These are phyloP conservation scores for Rhynchonema sp. DNA, from an alignment of 2,888 invertebrate genomes.

Conservation along the genomic window DNA sequence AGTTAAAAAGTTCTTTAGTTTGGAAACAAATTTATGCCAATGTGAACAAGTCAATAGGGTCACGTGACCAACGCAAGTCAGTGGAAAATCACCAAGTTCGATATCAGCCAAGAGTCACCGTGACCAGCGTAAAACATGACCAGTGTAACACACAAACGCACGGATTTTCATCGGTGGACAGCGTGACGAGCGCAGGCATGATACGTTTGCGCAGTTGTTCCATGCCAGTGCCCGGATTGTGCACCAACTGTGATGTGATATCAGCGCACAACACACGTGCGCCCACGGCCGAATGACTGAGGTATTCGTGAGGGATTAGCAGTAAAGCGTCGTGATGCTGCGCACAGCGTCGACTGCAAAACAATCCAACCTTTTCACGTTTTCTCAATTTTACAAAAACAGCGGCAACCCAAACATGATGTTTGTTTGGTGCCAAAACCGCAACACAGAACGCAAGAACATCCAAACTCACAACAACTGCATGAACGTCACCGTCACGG, in stretches of 20 bases:
- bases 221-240: not conserved
- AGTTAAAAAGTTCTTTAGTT: too few relatives aligned
- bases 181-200: conserved; percentile 48
- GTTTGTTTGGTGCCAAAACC: not conserved
- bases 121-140: too few relatives aligned
- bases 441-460: not conserved
- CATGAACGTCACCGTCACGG: not conserved
- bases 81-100: too few relatives aligned
- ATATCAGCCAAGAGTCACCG: too few relatives aligned
- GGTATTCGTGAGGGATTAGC: conserved; percentile 46
- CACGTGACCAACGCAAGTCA: too few relatives aligned
- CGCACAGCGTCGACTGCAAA: not conserved
- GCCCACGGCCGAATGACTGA: too few relatives aligned
- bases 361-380: too few relatives aligned
- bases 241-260: too few relatives aligned
- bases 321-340: conserved; percentile 40
- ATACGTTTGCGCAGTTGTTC: conserved; percentile 40
- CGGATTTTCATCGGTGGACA: conserved; percentile 48
- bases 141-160: too few relatives aligned
- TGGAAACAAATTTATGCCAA: not conserved
- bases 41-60: not conserved
- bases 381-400: not conserved
- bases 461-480: conserved; percentile 4
- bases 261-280: too few relatives aligned
- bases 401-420: not conserved